phyloP scores from a whole-genome alignment of 64 coral and sea anemone genomes.

The Montipora sp. region DNA sequence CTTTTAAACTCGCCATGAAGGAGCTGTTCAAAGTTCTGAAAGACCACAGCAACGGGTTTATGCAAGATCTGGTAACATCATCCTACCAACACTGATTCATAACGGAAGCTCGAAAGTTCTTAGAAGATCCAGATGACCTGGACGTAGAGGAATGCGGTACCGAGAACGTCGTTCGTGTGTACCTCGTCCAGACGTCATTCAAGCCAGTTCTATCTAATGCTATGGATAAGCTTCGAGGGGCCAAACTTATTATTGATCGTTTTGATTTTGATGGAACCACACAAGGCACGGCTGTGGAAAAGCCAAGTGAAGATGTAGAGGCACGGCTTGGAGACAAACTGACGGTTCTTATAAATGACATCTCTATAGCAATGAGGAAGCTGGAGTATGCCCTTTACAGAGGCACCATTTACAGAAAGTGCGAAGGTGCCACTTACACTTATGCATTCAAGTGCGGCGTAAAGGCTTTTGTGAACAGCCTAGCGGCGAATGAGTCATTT shows the following conservation, averaged over 20 bases:
- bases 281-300: neutral
- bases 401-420: neutral
- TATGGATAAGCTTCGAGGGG: neutral
- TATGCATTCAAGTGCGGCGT: constrained; percentile 12
- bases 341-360: neutral
- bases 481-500: constrained; percentile 21
- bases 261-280: neutral
- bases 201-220: neutral
- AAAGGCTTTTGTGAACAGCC: neutral
- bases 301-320: neutral
- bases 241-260: too few species aligned
- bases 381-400: neutral
- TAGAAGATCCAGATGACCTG: neutral
- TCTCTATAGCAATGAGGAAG: neutral
- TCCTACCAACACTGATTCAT: too few species aligned
- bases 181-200: neutral
- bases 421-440: constrained; percentile 15
- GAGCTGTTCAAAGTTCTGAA: too few species aligned
- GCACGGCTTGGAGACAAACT: neutral
- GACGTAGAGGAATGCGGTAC: constrained; percentile 6
- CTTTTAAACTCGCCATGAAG: too few species aligned
- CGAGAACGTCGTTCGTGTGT: too few species aligned
- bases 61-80: too few species aligned
- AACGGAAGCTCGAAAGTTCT: too few species aligned
- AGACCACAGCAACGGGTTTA: too few species aligned